These are phyloP conservation scores for Molossus alvarezi DNA, from an alignment of 2,797 vertebrate genomes.

Conservation along the genomic window DNA sequence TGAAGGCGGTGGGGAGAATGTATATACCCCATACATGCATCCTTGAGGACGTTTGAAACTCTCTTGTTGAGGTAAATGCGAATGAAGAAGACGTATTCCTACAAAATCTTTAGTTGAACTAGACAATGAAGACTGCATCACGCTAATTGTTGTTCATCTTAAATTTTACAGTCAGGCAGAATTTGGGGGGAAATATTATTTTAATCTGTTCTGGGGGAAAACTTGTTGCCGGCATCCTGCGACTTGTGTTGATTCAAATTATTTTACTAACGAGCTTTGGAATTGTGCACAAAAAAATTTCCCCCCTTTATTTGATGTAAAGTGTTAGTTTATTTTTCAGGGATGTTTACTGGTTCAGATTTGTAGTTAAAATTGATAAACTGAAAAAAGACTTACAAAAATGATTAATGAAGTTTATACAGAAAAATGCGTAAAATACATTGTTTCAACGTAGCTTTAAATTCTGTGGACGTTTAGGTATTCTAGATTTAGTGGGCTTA, in stretches of 20 bases:
- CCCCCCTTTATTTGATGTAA: not conserved
- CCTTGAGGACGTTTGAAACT: not conserved
- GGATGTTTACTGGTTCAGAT: slow-evolving; percentile 30
- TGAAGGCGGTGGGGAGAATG: not conserved
- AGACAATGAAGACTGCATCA: slow-evolving; percentile 19
- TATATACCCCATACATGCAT: not conserved
- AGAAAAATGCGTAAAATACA: not conserved
- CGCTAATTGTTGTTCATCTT: slow-evolving; percentile 51
- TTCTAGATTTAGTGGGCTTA: not conserved
- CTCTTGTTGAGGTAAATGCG: slow-evolving; percentile 66
- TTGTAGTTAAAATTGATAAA: slow-evolving; percentile 41
- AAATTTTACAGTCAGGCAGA: not conserved
- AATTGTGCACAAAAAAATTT: not conserved
- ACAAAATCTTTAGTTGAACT: not conserved
- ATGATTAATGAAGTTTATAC: slow-evolving; percentile 28
- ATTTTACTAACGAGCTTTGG: slow-evolving; percentile 55
- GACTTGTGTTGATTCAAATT: not conserved
- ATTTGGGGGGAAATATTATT: not conserved
- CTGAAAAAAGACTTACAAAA: not conserved
- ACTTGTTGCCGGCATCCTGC: not conserved
- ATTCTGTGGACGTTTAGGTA: slow-evolving; percentile 17
- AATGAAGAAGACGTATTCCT: not conserved
- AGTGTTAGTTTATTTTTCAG: slow-evolving; percentile 47
- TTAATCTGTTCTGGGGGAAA: slow-evolving; percentile 45
- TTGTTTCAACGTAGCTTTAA: slow-evolving; percentile 31